Base-by-base conservation (phyloP, 2,113 vertebrate genomes). In the Strigops habroptila region DNA sequence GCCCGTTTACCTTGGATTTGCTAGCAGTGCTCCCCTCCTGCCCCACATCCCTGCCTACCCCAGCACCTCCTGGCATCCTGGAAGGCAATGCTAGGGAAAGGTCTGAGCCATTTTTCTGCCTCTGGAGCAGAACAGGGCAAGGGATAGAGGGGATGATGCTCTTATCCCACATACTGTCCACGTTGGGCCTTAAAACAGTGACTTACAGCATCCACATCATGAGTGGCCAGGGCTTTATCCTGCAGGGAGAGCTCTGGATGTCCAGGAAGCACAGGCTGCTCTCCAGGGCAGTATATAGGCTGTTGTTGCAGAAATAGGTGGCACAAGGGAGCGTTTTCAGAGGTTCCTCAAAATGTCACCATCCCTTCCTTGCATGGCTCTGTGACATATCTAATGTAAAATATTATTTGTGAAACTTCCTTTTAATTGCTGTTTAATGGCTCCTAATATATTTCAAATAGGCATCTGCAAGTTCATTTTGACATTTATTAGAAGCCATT, bases 371-470 rank as follows among this genome's bases (percentile, higher is more conserved):
- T 39, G 39, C 1, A 2, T 57, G 65, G 31, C n/a, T 90, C 86
- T 68, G 44, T 27, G 23, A 88, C 33, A 18, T 76, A 86, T 7
- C 83, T 53, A 85, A 84, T 69, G 85, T 83, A 91, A 96, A 93
- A 91, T 71, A 83, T 82, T 97, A 88, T 92, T 96, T 96, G 91
- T 95, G 88, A 95, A 96, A 95, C 80, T 92, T 93, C 69, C 25
- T 90, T 94, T 97, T 97, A 95, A 97, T 96, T 95, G 86, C 70
- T 91, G 73, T 90, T 96, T 97, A 96, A 97, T 95, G 90, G 39
- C 43, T 97, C 11, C 84, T 92, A 91, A 93, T 97, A 96, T 97
- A 95, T 96, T 96, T 91, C 86, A 87, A 93, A 82, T 70, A 93
- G 68, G 91, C 67, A 94, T 88, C 88, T 94, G 59, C 79, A 94